A percentile compares a stretch with the other conserved stretches of the same genome.
Conservation (phyloP, 2,888 invertebrate genomes). For the Oxycera nigricornis region DNA sequence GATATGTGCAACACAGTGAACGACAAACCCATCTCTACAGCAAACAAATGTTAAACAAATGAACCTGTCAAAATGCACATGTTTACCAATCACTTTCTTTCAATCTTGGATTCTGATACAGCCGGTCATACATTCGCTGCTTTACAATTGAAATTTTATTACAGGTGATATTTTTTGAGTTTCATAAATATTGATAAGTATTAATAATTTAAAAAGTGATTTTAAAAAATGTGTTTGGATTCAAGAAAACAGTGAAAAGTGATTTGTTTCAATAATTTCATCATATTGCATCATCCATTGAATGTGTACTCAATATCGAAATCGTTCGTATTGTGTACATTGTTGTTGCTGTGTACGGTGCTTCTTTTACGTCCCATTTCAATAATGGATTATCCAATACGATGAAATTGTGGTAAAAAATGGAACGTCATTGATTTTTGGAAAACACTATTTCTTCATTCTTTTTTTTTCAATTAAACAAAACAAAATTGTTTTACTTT, state of each 20-base stretch:
- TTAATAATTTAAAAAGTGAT: background rate
- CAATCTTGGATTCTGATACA: constrained; percentile 2
- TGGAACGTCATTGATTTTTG: no score
- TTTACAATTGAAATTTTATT: background rate
- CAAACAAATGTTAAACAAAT: background rate
- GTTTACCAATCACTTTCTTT: background rate
- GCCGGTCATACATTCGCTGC: constrained; percentile 1
- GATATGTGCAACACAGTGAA: no score
- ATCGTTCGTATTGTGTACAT: no score
- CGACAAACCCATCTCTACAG: no score
- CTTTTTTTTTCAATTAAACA: background rate
- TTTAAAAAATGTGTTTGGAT: constrained; percentile 1
- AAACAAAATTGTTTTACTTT: constrained; percentile 2
- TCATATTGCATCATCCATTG: no score
- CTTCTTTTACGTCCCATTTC: no score
- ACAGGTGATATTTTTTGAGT: background rate
- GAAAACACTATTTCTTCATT: no score
- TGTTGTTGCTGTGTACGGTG: no score
- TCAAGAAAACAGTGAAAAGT: background rate
- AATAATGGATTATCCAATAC: no score
- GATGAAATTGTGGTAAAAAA: no score
- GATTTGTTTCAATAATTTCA: no score
- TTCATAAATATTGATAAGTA: background rate
- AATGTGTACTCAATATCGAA: no score
- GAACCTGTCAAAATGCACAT: background rate